Evolutionary conservation across 1,140 invertebrate genomes (phyloP).

Genomic region (Drosophila elegans): DNA sequence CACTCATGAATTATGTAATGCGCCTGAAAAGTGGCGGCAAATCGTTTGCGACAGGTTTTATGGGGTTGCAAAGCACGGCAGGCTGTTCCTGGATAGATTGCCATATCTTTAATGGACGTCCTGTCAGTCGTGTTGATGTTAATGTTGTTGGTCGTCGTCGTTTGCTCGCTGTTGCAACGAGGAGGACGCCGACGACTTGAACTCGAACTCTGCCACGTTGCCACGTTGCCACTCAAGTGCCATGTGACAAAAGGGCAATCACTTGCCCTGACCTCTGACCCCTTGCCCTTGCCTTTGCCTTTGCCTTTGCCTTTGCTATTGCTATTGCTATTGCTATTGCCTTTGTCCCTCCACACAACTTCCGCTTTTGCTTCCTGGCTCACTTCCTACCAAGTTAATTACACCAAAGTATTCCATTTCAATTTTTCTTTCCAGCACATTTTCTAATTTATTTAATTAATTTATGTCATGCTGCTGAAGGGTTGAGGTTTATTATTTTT

Average conservation of each 20-base stretch:
- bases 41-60: conserved; percentile 28
- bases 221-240: conserved; percentile 48
- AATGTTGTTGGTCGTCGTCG: conserved; percentile 2
- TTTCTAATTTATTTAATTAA: conserved; percentile 81
- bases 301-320: no score
- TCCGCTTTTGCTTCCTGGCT: conserved; percentile 14
- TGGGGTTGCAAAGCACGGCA: conserved; percentile 19
- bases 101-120: conserved; percentile 35
- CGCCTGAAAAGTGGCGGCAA: conserved; percentile 23
- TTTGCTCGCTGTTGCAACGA: conserved; percentile 14
- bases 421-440: conserved; percentile 60
- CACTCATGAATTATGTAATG: conserved; percentile 21
- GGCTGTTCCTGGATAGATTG: conserved; percentile 12
- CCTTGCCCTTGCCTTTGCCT: neutral
- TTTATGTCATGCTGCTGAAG: conserved; percentile 24
- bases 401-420: conserved; percentile 64
- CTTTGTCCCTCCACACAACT: neutral
- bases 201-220: conserved; percentile 2
- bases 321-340: no score
- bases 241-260: conserved; percentile 76
- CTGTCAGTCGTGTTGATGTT: conserved; percentile 26
- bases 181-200: conserved; percentile 10
- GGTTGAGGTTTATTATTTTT: conserved; percentile 25
- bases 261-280: conserved; percentile 45
- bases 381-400: conserved; percentile 53